These are phyloP conservation scores for Timema cristinae DNA, from an alignment of 2,888 invertebrate species.

Conservation along the genomic window DNA sequence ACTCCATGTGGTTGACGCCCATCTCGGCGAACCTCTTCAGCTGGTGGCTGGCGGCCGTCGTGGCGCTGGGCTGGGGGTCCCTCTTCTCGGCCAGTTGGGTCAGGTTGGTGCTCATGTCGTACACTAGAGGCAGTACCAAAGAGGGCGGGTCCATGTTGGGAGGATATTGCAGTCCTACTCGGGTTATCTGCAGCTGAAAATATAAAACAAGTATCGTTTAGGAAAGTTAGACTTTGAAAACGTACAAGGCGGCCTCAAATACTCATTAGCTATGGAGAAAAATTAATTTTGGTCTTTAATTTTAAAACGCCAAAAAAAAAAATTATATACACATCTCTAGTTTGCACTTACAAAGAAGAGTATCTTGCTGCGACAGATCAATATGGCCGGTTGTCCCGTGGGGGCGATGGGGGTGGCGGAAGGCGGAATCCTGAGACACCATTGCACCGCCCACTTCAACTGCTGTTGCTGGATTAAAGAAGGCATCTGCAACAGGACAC, in stretches of 20 bases:
- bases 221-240: too few relatives aligned
- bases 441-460: conserved; percentile 84
- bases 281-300: too few relatives aligned
- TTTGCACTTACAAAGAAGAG: conserved; percentile 77
- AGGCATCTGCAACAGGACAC: conserved; percentile 45
- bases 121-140: conserved; percentile 82
- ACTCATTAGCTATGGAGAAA: too few relatives aligned
- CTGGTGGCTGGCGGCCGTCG: conserved; percentile 59
- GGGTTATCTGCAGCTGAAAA: conserved; percentile 67
- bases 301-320: too few relatives aligned
- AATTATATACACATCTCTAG: too few relatives aligned
- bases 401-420: conserved; percentile 81
- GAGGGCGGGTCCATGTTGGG: conserved; percentile 63
- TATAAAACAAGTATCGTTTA: conserved; percentile 2
- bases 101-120: conserved; percentile 80
- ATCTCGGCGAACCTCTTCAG: conserved; percentile 73
- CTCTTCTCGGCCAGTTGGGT: conserved; percentile 84
- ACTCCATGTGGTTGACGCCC: conserved; percentile 62
- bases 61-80: conserved; percentile 58
- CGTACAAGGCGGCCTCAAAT: too few relatives aligned
- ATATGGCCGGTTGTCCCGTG: conserved; percentile 83
- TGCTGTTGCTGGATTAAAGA: conserved; percentile 57
- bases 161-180: conserved; percentile 58
- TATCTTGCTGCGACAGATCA: conserved; percentile 81
- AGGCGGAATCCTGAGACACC: conserved; percentile 90